Evolutionary conservation across 2,797 vertebrate species (phyloP).

Genomic region (Clarias pachynema): DNA sequence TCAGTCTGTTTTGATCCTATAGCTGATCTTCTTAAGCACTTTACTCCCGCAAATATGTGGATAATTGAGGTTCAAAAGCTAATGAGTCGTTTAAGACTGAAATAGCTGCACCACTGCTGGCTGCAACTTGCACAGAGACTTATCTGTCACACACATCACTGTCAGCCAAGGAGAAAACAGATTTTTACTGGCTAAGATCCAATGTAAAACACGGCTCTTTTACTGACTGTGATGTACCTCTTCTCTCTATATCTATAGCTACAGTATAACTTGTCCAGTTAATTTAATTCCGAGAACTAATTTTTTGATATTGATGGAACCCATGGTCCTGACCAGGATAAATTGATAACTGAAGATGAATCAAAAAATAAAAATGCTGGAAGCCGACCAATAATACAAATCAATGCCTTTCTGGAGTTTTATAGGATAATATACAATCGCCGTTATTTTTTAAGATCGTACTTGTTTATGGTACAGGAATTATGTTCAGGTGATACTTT

Average conservation of each 20-base stretch:
- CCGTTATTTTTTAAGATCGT: not conserved
- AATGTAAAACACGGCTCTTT: slow-evolving; percentile 1
- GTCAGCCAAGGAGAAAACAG: slow-evolving; percentile 42
- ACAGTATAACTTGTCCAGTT: slow-evolving; percentile 28
- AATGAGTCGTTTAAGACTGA: slow-evolving; percentile 69
- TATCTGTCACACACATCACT: slow-evolving; percentile 44
- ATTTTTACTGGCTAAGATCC: slow-evolving; percentile 17
- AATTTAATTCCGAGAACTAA: slow-evolving; percentile 46
- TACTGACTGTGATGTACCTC: slow-evolving; percentile 26
- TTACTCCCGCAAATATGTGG: slow-evolving; percentile 63
- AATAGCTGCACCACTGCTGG: slow-evolving; percentile 51
- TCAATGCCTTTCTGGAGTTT: not conserved
- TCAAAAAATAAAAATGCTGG: not conserved
- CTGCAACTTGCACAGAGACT: slow-evolving; percentile 27
- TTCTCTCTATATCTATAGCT: not conserved
- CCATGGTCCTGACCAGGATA: not conserved
- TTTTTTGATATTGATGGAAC: slow-evolving; percentile 37
- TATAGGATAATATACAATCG: not conserved
- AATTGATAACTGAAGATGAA: not conserved
- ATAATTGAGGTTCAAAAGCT: slow-evolving; percentile 73
- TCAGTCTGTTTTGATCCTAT: slow-evolving; percentile 66
- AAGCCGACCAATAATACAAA: slow-evolving; percentile 2
- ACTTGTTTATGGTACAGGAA: not conserved
- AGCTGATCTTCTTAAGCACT: slow-evolving; percentile 68
- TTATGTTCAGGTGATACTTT: not conserved